Conservation (phyloP, 2,113 vertebrate species). For the Archocentrus centrarchus region DNA sequence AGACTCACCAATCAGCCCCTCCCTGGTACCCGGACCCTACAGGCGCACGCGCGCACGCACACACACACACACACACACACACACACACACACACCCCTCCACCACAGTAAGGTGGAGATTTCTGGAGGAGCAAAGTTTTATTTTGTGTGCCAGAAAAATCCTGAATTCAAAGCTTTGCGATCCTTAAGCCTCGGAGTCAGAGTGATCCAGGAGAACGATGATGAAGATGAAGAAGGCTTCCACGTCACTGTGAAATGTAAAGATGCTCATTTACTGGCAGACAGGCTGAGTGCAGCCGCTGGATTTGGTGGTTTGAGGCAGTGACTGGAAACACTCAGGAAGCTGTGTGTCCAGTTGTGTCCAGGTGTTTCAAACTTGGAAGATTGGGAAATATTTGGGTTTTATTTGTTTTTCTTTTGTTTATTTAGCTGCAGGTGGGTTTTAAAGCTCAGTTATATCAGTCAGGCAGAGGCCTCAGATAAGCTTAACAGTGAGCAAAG, state of each 20-base stretch:
- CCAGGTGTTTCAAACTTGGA: neutral
- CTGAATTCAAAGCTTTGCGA: neutral
- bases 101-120: neutral
- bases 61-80: no score
- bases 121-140: rapidly evolving
- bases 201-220: neutral
- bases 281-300: neutral
- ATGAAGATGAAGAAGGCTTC: neutral
- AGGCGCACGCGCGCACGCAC: rapidly evolving
- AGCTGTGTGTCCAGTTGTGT: neutral
- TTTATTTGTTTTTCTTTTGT: neutral
- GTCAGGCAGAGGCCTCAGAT: neutral
- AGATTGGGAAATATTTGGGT: neutral
- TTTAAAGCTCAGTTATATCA: rapidly evolving
- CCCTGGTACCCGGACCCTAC: no score
- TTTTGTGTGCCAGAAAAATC: no score
- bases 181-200: neutral
- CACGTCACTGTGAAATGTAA: neutral
- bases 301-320: no score
- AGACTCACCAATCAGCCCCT: no score
- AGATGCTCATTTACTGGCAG: neutral
- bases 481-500: neutral
- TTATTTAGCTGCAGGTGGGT: neutral
- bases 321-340: neutral
- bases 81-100: rapidly evolving